Conservation (phyloP, 2,888 invertebrate species). For the Cheilosia variabilis region DNA sequence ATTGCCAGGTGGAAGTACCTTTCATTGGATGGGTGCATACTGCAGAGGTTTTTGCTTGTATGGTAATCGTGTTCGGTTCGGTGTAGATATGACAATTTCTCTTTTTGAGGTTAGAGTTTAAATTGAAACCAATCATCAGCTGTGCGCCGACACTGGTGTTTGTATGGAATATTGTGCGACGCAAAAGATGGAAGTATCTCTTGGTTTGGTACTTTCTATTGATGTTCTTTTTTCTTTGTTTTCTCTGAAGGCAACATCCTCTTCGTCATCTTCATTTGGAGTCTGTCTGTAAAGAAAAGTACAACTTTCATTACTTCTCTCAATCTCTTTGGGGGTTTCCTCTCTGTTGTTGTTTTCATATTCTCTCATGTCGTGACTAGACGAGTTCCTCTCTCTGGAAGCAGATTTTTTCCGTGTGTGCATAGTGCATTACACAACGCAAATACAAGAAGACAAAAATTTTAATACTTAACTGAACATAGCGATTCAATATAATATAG, state of each 20-base stretch:
- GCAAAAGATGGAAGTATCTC: constrained; percentile 25
- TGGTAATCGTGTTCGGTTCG: neutral
- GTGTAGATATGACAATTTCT: constrained; percentile 24
- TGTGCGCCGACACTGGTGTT: constrained; percentile 11
- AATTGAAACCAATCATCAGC: constrained; percentile 43
- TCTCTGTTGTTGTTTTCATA: constrained; percentile 64
- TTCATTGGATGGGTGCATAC: neutral
- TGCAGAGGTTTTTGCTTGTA: neutral
- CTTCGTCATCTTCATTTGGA: constrained; percentile 5
- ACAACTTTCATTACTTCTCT: neutral
- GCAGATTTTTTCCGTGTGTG: neutral
- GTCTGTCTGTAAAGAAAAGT: neutral
- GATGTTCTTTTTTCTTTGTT: constrained; percentile 6
- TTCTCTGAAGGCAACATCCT: constrained; percentile 8
- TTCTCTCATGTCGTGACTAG: neutral
- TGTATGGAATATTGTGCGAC: neutral
- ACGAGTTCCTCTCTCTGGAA: neutral
- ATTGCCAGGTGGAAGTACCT: neutral
- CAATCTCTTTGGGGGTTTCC: constrained; percentile 10
- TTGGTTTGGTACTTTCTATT: constrained; percentile 26
- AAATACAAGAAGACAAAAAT: constrained; percentile 3
- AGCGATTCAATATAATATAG: neutral
- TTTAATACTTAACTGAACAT: constrained; percentile 10
- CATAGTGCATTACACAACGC: constrained; percentile 35
- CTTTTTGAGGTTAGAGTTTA: constrained; percentile 47